Base-by-base conservation (phyloP, 2,113 vertebrate genomes). In the Brachyistius frenatus region DNA sequence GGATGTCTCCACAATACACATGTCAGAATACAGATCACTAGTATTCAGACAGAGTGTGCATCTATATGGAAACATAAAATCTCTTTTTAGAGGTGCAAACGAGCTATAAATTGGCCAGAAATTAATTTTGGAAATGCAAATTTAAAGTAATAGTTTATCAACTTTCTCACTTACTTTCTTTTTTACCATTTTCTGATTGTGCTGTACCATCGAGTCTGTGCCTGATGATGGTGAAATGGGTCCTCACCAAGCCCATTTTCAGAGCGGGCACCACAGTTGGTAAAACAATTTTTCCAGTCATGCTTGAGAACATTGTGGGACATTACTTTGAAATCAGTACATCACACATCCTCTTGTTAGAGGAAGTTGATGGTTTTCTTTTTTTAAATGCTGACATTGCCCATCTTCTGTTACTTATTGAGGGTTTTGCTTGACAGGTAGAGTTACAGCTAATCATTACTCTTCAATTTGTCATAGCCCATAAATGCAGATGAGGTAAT, bases 261-360 rank as follows among this genome's bases (percentile, higher is more conserved):
- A 80, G 69, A 72, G 52, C 69, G 69, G 75, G 64, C 74, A 69
- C 33, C 54, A 65, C n/a, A 32, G 63, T 71, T 81, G 63, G 62
- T 88, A 50, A 73, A 84, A 72, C 71, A n/a, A 56, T 87, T 91
- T 90, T 87, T 91, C 83, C 84, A 80, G 65, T 77, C 73, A 57
- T 63, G n/a, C 76, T 57, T 73, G 74, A 89, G 57, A 80, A 76
- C 66, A 53, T 69, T 67, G 66, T 80, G 78, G 65, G 76, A 81
- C 75, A 70, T 77, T 76, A 79, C 73, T 75, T 50, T 71, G 57
- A 85, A 84, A 89, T 68, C 78, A 89, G 91, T 83, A 91, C 84
- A 88, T 91, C 87, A 89, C 53, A 69, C 41, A 14, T 57, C 57
- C 54, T 68, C 67, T 65, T 80, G 76, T 90, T 83, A 85, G 53